Evolutionary conservation across 2,797 vertebrate genomes (phyloP).

Genomic region (Nasua narica): DNA sequence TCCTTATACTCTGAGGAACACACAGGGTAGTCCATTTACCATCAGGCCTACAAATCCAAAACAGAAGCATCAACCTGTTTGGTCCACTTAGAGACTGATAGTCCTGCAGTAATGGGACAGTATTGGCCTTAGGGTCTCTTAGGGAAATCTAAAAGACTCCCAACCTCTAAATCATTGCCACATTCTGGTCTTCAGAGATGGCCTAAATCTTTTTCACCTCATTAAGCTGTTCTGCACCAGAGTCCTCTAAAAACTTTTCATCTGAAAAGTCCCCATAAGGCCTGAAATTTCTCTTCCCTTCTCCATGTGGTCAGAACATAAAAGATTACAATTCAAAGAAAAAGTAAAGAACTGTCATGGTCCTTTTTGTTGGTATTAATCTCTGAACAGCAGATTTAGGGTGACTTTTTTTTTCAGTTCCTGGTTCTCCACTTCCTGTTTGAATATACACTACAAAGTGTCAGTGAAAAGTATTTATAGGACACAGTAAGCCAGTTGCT

Average conservation of each 20-base stretch:
- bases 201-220: constrained; percentile 62
- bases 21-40: neutral
- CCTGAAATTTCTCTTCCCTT: constrained; percentile 56
- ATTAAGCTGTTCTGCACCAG: constrained; percentile 52
- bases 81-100: neutral
- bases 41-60: neutral
- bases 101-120: neutral
- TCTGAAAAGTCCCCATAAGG: neutral
- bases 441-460: constrained; percentile 64
- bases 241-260: constrained; percentile 28
- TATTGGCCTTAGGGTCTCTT: neutral
- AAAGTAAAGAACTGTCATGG: constrained; percentile 42
- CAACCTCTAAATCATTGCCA: constrained; percentile 14
- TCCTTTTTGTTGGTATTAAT: constrained; percentile 59
- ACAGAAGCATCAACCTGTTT: neutral
- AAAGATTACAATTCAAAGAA: constrained; percentile 63
- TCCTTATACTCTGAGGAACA: neutral
- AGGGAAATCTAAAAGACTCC: constrained; percentile 31
- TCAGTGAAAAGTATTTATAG: constrained; percentile 66
- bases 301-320: constrained; percentile 4
- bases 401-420: constrained; percentile 44
- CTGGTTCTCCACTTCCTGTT: constrained; percentile 61
- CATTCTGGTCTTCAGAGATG: constrained; percentile 10
- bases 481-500: constrained; percentile 63
- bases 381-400: constrained; percentile 57